Evolutionary conservation across 2,888 invertebrate genomes (phyloP).

Genomic region (Gerris lacustris): DNA sequence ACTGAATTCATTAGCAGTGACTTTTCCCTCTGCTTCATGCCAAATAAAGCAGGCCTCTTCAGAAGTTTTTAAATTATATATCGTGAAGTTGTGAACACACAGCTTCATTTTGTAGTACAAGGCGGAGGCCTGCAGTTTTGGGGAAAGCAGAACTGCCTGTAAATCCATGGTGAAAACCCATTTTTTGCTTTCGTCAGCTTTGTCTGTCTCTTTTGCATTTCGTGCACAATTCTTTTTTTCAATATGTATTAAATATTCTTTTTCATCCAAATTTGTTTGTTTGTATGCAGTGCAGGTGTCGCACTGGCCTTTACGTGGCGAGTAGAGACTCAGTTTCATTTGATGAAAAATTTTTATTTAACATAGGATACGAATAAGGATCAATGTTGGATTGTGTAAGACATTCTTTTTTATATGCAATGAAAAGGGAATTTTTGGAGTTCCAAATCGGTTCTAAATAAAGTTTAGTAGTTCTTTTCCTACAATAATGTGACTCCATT

Average conservation of each 20-base stretch:
- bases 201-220: too few species aligned
- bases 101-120: constrained; percentile 27
- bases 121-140: constrained; percentile 23
- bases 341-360: not conserved
- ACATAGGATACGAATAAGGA: not conserved
- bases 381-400: not conserved
- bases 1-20: too few species aligned
- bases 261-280: too few species aligned
- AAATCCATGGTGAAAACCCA: constrained; percentile 24
- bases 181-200: too few species aligned
- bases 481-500: too few species aligned
- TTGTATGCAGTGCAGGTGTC: constrained; percentile 30
- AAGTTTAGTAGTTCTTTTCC: too few species aligned
- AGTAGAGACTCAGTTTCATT: constrained; percentile 14
- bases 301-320: not conserved
- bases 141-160: constrained; percentile 27
- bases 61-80: constrained; percentile 40
- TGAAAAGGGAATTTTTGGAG: constrained; percentile 4
- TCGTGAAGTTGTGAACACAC: constrained; percentile 27
- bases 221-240: too few species aligned
- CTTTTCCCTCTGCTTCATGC: too few species aligned
- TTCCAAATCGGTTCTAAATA: constrained; percentile 10
- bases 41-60: constrained; percentile 41
- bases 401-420: not conserved
- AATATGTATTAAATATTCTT: too few species aligned